Base-by-base conservation (phyloP, 1,140 invertebrate species). In the Popillia japonica region DNA sequence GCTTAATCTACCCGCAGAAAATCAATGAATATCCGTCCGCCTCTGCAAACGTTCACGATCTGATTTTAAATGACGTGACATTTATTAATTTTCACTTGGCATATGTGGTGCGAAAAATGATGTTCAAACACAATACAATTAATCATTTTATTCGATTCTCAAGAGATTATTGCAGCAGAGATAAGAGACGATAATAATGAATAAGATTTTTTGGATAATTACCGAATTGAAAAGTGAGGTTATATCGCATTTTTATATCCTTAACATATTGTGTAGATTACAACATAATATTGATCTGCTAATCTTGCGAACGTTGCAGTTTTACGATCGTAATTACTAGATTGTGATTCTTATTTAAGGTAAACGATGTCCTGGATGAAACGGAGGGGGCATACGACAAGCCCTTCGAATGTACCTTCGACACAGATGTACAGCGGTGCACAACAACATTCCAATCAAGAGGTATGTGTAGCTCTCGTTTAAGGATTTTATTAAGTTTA, bases 351-450 rank as follows among this genome's bases (percentile, higher is more conserved):
- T 68, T 23, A 23, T 41, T 74, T 6, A 74, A 77, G 76, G 34
- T 77, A 76, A 82, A 80, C 40, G n/a, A 86, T 86, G 85, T 84
- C 85, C 75, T 86, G 85, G 85, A 82, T 85, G 77, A 83, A 83
- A 64, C 81, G 82, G 81, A 80, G 83, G 78, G 82, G 82, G 20
- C 82, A 81, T 27, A 77, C 48, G 14, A n/a, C 77, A 8, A 80
- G 80, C 44, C 83, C 84, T 40, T 84, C 76, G 48, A 77, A 82
- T 17, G 78, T 79, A 6, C 64, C 77, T 17, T 78, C 80, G 27
- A 81, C 83, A n/a, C 82, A 82, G 76, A 81, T 84, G 82, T 86
- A 84, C 72, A 85, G 85, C 76, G 83, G 84, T 8, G 84, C 83
- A 82, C 85, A 85, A 83, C 84, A 85, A 83, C 84, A 83, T 83